Conservation (phyloP, 2,888 invertebrate genomes). For the Platypus cylindrus region DNA sequence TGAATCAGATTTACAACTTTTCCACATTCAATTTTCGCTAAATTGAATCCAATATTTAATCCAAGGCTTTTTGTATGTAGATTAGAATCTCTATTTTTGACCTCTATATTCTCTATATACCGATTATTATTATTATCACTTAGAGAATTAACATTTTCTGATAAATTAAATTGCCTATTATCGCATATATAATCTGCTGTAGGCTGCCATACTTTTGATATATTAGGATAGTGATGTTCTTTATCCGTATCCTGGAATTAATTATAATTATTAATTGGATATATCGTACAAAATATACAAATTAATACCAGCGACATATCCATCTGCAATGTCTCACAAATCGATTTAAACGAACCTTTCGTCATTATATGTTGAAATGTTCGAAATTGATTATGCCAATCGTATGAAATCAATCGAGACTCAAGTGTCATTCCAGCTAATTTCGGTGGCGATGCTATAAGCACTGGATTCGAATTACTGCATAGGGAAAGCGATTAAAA, state of each 20-base stretch:
- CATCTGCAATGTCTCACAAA: slow-evolving; percentile 52
- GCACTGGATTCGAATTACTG: slow-evolving; percentile 53
- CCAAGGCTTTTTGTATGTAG: too few species aligned
- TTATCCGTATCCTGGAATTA: slow-evolving; percentile 41
- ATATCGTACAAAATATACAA: too few species aligned
- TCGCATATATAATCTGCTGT: too few species aligned
- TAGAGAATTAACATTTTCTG: too few species aligned
- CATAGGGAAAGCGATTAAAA: slow-evolving; percentile 20
- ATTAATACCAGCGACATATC: slow-evolving; percentile 48
- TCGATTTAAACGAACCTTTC: slow-evolving; percentile 52
- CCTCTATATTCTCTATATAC: too few species aligned
- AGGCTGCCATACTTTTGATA: too few species aligned
- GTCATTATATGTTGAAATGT: slow-evolving; percentile 54
- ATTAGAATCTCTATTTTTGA: too few species aligned
- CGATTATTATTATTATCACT: too few species aligned
- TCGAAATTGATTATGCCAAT: slow-evolving; percentile 57
- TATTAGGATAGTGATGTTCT: slow-evolving; percentile 43
- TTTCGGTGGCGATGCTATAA: slow-evolving; percentile 50
- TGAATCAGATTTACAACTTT: too few species aligned
- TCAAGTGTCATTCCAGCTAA: slow-evolving; percentile 56
- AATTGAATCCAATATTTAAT: too few species aligned
- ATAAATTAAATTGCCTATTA: too few species aligned
- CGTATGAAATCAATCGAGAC: slow-evolving; percentile 51
- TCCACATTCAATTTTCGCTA: too few species aligned
- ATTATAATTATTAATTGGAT: slow-evolving; percentile 1